Percentiles rank a stretch among this genome's conserved stretches.
phyloP scores from a whole-genome alignment of 2,888 invertebrate species.

The Parasteatoda lunata region DNA sequence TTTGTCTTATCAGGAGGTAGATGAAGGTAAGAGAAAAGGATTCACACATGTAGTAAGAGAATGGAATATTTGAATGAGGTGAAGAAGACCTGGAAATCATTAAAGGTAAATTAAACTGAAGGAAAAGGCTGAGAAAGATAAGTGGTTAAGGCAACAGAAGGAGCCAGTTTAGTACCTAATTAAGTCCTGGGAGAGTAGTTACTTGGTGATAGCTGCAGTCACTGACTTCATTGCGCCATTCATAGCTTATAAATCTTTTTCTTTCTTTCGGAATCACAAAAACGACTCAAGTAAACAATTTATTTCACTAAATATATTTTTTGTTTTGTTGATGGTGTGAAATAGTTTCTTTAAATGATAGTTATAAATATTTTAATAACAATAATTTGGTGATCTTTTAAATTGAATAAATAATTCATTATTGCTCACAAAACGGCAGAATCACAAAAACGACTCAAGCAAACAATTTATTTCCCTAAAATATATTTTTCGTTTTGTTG shows the following conservation, averaged over 20 bases:
- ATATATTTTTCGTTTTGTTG: too few relatives aligned
- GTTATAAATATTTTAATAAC: too few relatives aligned
- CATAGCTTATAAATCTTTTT: conserved; percentile 36
- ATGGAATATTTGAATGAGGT: conserved; percentile 59
- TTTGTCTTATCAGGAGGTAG: conserved; percentile 1
- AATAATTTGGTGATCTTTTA: too few relatives aligned
- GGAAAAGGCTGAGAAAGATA: conserved; percentile 29
- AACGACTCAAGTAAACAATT: conserved; percentile 9
- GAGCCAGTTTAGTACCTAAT: conserved; percentile 52
- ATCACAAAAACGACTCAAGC: too few relatives aligned
- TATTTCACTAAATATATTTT: not conserved
- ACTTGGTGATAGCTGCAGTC: conserved; percentile 31
- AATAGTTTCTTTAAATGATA: too few relatives aligned
- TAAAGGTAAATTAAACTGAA: conserved; percentile 60
- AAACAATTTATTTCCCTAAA: too few relatives aligned
- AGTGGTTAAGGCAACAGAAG: conserved; percentile 37
- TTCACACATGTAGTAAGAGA: conserved; percentile 39
- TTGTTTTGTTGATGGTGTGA: too few relatives aligned
- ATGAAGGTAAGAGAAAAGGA: conserved; percentile 29
- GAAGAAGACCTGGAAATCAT: conserved; percentile 51
- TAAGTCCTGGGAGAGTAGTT: conserved; percentile 49
- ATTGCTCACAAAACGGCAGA: too few relatives aligned
- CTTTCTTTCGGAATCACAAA: conserved; percentile 25
- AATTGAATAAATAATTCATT: too few relatives aligned
- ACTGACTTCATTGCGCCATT: conserved; percentile 10